Conservation (phyloP, 2,797 vertebrate genomes). For the Phyllotis vaccarum region DNA sequence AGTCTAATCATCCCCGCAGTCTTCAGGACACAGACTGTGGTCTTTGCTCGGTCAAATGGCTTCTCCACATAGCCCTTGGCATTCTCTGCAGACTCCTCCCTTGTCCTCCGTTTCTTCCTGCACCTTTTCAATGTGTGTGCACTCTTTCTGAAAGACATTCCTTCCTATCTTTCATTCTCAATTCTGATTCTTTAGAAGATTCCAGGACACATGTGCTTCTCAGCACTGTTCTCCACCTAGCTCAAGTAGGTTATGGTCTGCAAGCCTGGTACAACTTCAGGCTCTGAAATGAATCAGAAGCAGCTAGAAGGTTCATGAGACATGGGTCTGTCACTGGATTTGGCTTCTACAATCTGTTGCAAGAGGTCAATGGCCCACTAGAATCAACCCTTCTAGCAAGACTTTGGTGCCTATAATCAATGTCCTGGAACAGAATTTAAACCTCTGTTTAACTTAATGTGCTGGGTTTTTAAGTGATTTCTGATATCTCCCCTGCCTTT, state of each 20-base stretch:
- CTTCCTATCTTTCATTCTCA: neutral
- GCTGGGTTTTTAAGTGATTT: neutral
- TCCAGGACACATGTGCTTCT: neutral
- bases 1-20: accelerated
- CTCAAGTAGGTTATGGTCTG: accelerated
- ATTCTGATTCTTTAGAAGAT: neutral
- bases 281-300: neutral
- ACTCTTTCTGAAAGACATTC: neutral
- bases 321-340: neutral
- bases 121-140: neutral
- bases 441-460: neutral
- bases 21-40: neutral
- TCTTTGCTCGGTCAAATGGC: neutral
- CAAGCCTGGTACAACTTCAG: neutral
- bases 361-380: neutral
- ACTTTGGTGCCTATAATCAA: neutral
- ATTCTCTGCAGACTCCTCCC: neutral
- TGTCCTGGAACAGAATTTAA: neutral
- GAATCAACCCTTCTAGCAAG: neutral
- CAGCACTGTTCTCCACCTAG: neutral
- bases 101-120: neutral
- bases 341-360: neutral
- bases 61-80: neutral
- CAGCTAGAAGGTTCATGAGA: neutral
- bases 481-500: neutral